Base-by-base conservation (phyloP, 2,113 vertebrate genomes). In the Tetraodon nigroviridis region DNA sequence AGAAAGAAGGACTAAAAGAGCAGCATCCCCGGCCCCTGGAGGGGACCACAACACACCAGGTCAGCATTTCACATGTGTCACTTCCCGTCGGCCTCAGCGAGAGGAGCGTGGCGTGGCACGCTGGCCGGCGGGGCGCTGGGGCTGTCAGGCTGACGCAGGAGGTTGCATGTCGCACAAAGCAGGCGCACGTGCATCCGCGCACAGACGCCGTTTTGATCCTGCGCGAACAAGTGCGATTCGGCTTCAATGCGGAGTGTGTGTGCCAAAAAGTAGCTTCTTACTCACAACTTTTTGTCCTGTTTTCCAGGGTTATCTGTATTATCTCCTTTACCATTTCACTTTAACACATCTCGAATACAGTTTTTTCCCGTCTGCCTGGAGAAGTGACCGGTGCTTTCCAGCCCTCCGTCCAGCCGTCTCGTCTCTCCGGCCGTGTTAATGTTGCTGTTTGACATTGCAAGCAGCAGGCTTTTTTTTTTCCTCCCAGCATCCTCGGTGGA, bases 371-470 rank as follows among this genome's bases (percentile, higher is more conserved):
- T 37, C 32, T 63, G 65, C 17, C 41, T 32, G 42, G 40, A 15
- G 58, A 51, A 67, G 61, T 80, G 86, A 48, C 69, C 74, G 16
- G 61, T 61, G 58, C 68, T 73, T 59, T 80, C 71, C 60, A 41
- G 54, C 55, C 55, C 75, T 73, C 67, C 19, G 63, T 48, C 65
- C 22, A 62, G 51, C 57, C 58, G 78, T 73, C 71, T 67, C 53
- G 69, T 61, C 66, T 79, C 78, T 68, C 68, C 52, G 75, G 88
- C 90, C 59, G 88, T 84, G 91, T 86, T 92, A 93, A 93, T 89
- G 89, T 87, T 84, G 83, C 85, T 92, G 85, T 87, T 91, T 87
- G 80, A 88, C 88, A 94, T 89, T 71, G 93, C 93, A 92, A 93
- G 91, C 92, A 93, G 93, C 82, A 82, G 75, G 61, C 76, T 84